phyloP scores from a whole-genome alignment of 2,888 invertebrate species.

The Teinopalpus imperialis region DNA sequence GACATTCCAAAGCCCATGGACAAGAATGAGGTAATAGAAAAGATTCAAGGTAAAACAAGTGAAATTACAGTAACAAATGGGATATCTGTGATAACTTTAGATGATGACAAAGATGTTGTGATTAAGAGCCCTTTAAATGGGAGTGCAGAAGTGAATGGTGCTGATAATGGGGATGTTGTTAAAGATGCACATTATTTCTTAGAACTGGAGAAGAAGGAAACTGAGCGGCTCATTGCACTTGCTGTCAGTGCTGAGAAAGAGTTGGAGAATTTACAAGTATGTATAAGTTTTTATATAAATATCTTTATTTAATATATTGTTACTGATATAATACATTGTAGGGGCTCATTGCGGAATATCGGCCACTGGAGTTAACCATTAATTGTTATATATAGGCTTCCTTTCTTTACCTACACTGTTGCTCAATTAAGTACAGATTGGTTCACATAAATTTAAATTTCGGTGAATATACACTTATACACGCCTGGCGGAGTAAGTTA shows the following conservation, averaged over 20 bases:
- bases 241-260: constrained; percentile 87
- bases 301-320: too few relatives aligned
- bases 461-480: too few relatives aligned
- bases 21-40: constrained; percentile 47
- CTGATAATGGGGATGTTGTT: constrained; percentile 54
- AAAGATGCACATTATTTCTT: constrained; percentile 91
- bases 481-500: too few relatives aligned
- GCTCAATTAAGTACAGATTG: too few relatives aligned
- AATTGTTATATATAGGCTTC: too few relatives aligned
- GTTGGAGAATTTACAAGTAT: constrained; percentile 79
- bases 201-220: constrained; percentile 87
- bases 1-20: constrained; percentile 53
- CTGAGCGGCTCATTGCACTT: constrained; percentile 85
- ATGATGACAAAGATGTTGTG: constrained; percentile 45
- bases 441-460: too few relatives aligned
- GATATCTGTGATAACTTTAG: constrained; percentile 69
- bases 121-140: constrained; percentile 42
- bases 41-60: constrained; percentile 32
- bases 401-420: too few relatives aligned
- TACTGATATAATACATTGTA: too few relatives aligned
- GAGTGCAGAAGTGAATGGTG: constrained; percentile 38
- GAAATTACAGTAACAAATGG: constrained; percentile 49
- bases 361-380: too few relatives aligned
- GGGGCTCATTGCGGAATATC: too few relatives aligned
- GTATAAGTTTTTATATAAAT: constrained; percentile 26